Percentiles rank a stretch among this genome's conserved stretches.
phyloP scores from a whole-genome alignment of 2,888 invertebrate genomes.

The Craniophora ligustri region DNA sequence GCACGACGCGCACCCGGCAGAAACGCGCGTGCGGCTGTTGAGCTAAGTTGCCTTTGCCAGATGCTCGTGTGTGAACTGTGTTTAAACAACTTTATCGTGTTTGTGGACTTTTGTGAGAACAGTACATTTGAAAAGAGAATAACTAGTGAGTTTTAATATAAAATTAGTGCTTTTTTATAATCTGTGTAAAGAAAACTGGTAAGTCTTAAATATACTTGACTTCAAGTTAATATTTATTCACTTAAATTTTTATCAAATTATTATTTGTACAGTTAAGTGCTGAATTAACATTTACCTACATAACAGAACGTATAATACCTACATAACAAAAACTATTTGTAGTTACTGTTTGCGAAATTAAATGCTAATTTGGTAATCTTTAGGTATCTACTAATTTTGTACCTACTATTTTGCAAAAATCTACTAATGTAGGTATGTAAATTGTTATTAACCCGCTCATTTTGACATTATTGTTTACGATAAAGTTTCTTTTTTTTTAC shows the following conservation, averaged over 20 bases:
- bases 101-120: constrained; percentile 41
- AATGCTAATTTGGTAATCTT: too few species aligned
- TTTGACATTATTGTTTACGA: too few species aligned
- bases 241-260: not conserved
- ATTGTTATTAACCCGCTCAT: too few species aligned
- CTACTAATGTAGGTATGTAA: too few species aligned
- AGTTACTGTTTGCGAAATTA: too few species aligned
- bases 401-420: too few species aligned
- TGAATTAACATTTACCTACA: constrained; percentile 17
- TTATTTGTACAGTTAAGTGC: constrained; percentile 6
- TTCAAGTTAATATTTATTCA: not conserved
- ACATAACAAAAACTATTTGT: too few species aligned
- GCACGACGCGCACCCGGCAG: constrained; percentile 8
- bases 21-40: constrained; percentile 42
- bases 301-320: too few species aligned
- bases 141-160: constrained; percentile 21
- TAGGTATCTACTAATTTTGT: too few species aligned
- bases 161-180: not conserved
- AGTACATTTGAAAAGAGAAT: constrained; percentile 10
- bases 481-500: too few species aligned
- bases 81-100: constrained; percentile 51
- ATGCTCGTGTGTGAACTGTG: constrained; percentile 35
- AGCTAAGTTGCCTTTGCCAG: constrained; percentile 20
- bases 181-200: not conserved
- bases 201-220: not conserved